Evolutionary conservation across 2,797 vertebrate species (phyloP).

Genomic region (Zalophus californianus): DNA sequence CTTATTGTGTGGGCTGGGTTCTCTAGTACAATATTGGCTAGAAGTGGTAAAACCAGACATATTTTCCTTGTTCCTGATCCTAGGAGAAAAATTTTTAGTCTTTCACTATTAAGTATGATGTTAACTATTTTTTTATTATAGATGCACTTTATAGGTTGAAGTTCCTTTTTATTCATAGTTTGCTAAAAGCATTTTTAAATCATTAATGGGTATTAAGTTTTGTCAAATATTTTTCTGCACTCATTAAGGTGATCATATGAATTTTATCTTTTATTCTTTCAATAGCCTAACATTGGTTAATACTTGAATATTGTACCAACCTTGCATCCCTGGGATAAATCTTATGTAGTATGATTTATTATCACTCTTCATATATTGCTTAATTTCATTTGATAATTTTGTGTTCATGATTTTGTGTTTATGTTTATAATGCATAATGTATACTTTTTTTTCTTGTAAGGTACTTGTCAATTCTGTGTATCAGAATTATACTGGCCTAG

Average conservation of each 20-base stretch:
- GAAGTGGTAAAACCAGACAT: neutral
- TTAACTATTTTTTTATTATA: neutral
- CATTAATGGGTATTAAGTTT: neutral
- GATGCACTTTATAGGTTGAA: neutral
- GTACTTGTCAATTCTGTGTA: neutral
- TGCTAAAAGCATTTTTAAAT: neutral
- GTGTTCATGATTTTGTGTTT: neutral
- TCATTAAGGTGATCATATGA: neutral
- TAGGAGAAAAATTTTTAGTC: neutral
- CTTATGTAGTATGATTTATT: neutral
- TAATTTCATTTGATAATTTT: neutral
- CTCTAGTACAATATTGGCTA: neutral
- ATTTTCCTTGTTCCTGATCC: neutral
- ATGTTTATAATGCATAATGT: neutral
- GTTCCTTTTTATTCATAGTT: neutral
- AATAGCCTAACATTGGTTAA: neutral
- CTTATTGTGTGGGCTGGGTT: neutral
- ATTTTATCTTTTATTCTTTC: conserved; percentile 19
- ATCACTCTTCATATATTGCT: neutral
- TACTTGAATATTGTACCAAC: conserved; percentile 25
- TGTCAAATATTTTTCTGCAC: neutral
- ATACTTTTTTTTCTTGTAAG: conserved; percentile 18
- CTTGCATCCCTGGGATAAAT: neutral
- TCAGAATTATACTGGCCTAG: neutral
- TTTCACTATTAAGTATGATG: neutral